Evolutionary conservation across 2,888 invertebrate species (phyloP).

Genomic region (Anorthoa munda): DNA sequence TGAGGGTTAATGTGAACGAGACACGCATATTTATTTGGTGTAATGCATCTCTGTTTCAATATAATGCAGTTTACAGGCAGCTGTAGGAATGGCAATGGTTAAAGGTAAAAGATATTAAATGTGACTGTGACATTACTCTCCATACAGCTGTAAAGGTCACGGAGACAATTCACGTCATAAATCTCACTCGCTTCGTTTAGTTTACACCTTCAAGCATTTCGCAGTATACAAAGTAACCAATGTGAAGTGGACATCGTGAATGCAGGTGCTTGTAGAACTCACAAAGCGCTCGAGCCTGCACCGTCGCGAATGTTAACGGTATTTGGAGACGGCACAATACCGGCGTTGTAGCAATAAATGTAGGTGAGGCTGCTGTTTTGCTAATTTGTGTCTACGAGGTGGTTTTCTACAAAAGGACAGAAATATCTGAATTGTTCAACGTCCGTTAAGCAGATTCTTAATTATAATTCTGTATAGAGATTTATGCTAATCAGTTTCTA

Average conservation of each 20-base stretch:
- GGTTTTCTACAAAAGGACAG: neutral
- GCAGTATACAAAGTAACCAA: conserved; percentile 14
- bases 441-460: too few relatives aligned
- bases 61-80: too few relatives aligned
- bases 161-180: neutral
- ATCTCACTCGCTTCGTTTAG: conserved; percentile 10
- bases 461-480: too few relatives aligned
- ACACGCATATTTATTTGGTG: too few relatives aligned
- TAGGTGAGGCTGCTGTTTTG: neutral
- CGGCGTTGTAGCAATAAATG: conserved; percentile 30
- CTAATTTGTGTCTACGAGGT: conserved; percentile 8
- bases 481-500: too few relatives aligned
- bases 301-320: conserved; percentile 45
- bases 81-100: neutral
- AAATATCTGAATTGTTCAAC: too few relatives aligned
- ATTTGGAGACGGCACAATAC: conserved; percentile 35
- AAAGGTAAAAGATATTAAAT: neutral
- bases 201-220: conserved; percentile 13
- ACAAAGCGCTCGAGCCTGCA: conserved; percentile 29
- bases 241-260: conserved; percentile 32
- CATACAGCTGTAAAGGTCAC: neutral
- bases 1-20: too few relatives aligned
- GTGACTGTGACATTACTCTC: neutral
- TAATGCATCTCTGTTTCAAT: too few relatives aligned
- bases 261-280: conserved; percentile 22